phyloP scores from a whole-genome alignment of 2,113 vertebrate species.

The Oncorhynchus keta region DNA sequence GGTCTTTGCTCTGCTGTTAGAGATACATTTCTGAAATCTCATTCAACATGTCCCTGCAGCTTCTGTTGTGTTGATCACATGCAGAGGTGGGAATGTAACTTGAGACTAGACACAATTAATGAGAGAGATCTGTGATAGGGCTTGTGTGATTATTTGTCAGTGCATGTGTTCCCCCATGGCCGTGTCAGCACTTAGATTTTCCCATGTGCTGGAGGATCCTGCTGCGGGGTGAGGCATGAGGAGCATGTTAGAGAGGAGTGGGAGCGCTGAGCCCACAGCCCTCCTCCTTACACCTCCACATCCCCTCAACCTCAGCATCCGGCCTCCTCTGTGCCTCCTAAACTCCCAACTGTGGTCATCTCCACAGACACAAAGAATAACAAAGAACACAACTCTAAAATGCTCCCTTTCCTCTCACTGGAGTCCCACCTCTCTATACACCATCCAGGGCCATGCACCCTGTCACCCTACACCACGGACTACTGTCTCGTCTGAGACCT shows the following conservation, averaged over 20 bases:
- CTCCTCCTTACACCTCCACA: constrained; percentile 12
- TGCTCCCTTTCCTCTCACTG: neutral
- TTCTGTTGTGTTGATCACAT: neutral
- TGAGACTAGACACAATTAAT: constrained; percentile 10
- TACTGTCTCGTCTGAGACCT: constrained; percentile 12
- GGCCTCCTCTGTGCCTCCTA: constrained; percentile 29
- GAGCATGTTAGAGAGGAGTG: constrained; percentile 21
- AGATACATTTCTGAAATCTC: neutral
- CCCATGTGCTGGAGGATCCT: constrained; percentile 23
- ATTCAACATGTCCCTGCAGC: neutral
- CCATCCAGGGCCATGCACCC: neutral
- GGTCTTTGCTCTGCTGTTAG: constrained; percentile 2
- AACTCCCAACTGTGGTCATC: constrained; percentile 43
- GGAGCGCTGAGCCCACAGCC: constrained; percentile 6
- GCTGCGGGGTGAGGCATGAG: constrained; percentile 32
- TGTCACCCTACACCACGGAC: constrained; percentile 27
- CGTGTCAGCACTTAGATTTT: constrained; percentile 42
- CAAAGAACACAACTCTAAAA: neutral
- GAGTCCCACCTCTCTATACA: constrained; percentile 3
- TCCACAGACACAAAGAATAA: constrained; percentile 32
- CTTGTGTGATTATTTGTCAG: constrained; percentile 10
- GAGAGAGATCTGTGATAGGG: constrained; percentile 16
- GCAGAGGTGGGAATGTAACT: neutral
- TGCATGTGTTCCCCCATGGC: constrained; percentile 12
- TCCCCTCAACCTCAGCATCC: constrained; percentile 8